These are phyloP conservation scores for Nyctereutes procyonoides DNA, from an alignment of 2,113 vertebrate species.

Conservation along the genomic window DNA sequence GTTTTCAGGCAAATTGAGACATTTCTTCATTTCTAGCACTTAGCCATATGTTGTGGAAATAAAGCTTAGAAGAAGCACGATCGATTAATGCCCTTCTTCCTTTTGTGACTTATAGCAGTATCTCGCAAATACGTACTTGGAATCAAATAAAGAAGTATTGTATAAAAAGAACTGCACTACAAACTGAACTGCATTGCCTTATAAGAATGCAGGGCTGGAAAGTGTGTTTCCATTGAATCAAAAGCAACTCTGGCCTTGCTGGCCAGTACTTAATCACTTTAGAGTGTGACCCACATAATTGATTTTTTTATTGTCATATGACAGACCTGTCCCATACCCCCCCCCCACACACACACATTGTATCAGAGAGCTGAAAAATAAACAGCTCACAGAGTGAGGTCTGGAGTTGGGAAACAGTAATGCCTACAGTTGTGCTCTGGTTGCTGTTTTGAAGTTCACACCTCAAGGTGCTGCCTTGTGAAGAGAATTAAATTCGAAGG, in stretches of 20 bases:
- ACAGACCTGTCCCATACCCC: not conserved
- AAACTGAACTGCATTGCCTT: not conserved
- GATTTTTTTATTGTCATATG: conserved; percentile 69
- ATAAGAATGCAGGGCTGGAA: conserved; percentile 23
- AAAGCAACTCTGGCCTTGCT: conserved; percentile 2
- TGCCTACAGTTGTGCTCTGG: not conserved
- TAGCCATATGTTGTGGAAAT: not conserved
- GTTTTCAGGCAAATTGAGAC: conserved; percentile 42
- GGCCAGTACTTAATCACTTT: conserved; percentile 64
- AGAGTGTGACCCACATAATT: conserved; percentile 58
- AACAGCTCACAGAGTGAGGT: not conserved
- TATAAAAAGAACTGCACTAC: conserved; percentile 26
- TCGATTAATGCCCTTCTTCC: conserved; percentile 46
- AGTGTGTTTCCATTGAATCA: conserved; percentile 66
- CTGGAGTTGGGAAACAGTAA: not conserved
- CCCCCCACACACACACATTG: conserved; percentile 48
- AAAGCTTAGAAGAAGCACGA: conserved; percentile 52
- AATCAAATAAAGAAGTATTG: conserved; percentile 55
- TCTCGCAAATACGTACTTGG: conserved; percentile 2
- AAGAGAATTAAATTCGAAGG: conserved; percentile 27
- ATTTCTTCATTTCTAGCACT: conserved; percentile 53
- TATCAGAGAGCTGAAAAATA: conserved; percentile 65
- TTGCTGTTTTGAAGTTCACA: conserved; percentile 55
- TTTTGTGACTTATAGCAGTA: conserved; percentile 8
- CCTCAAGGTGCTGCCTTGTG: conserved; percentile 46